phyloP scores from a whole-genome alignment of 2,797 vertebrate species.

The Ispidina lecontei region DNA sequence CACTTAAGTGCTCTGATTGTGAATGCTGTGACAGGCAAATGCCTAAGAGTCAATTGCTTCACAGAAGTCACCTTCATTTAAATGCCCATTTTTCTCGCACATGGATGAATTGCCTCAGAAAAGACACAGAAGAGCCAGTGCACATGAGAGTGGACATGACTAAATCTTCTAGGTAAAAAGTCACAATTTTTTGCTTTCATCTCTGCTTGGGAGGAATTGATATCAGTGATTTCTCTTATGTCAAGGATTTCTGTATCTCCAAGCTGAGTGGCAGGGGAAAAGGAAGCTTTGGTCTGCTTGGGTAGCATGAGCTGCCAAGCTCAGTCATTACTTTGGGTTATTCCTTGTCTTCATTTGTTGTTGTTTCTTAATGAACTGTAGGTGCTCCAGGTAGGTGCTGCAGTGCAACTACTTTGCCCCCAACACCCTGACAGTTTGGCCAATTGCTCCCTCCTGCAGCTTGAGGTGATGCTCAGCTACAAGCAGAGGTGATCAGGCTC shows the following conservation, averaged over 20 bases:
- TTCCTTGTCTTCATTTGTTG: not conserved
- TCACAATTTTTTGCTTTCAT: not conserved
- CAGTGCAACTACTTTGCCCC: not conserved
- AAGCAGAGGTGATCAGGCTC: not conserved
- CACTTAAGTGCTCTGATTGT: not conserved
- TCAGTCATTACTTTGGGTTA: rapidly evolving
- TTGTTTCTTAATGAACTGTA: too few relatives aligned
- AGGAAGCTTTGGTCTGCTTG: not conserved
- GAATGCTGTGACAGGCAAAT: not conserved
- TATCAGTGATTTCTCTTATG: not conserved
- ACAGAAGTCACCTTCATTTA: not conserved
- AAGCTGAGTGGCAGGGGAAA: not conserved
- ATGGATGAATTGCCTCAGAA: not conserved
- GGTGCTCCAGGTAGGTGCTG: not conserved
- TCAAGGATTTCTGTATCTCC: not conserved
- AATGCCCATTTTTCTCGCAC: not conserved
- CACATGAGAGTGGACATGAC: rapidly evolving
- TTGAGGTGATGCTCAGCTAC: rapidly evolving
- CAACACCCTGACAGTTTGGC: rapidly evolving
- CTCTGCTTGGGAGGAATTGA: not conserved
- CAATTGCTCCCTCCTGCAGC: not conserved
- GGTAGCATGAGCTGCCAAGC: not conserved
- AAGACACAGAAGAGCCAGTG: not conserved
- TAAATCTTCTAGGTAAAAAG: not conserved
- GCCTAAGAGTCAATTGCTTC: not conserved